A percentile compares a stretch with the other conserved stretches of the same genome.
phyloP scores from a whole-genome alignment of 1,140 invertebrate genomes.

The Phthorimaea operculella region DNA sequence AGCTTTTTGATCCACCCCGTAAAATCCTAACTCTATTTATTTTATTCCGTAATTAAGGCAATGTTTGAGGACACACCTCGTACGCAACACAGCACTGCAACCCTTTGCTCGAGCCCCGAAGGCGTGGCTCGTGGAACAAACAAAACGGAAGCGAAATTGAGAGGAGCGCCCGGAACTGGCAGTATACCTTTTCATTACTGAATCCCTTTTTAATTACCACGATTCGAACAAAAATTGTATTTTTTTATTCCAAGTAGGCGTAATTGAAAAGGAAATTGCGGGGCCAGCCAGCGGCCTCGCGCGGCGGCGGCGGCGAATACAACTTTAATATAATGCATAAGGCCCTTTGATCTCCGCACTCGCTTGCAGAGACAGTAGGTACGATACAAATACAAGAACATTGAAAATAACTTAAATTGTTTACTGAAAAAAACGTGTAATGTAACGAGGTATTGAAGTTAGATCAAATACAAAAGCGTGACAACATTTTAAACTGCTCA shows the following conservation, averaged over 20 bases:
- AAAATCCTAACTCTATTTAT: neutral
- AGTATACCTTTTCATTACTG: constrained; percentile 66
- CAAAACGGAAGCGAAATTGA: constrained; percentile 65
- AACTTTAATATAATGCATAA: constrained; percentile 66
- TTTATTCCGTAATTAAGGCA: constrained; percentile 1
- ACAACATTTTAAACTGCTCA: neutral
- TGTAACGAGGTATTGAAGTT: no score
- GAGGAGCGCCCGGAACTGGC: constrained; percentile 59
- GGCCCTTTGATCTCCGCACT: constrained; percentile 63
- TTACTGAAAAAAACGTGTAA: no score
- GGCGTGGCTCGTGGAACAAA: constrained; percentile 58
- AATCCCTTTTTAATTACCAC: constrained; percentile 67
- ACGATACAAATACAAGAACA: neutral
- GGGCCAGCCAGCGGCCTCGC: constrained; percentile 36
- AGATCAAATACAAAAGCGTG: no score
- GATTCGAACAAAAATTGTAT: constrained; percentile 65
- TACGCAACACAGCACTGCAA: constrained; percentile 24
- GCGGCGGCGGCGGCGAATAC: constrained; percentile 43
- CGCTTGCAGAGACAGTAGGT: constrained; percentile 36
- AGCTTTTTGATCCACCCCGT: no score
- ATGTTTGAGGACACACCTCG: constrained; percentile 33
- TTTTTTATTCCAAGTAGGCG: constrained; percentile 64
- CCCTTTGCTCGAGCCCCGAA: constrained; percentile 52
- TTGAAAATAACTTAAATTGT: neutral
- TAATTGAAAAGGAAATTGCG: constrained; percentile 67